Percentiles rank a stretch among this genome's conserved stretches.
These are phyloP conservation scores for Phataginus tricuspis DNA, from an alignment of 2,797 vertebrate species.

Conservation along the genomic window DNA sequence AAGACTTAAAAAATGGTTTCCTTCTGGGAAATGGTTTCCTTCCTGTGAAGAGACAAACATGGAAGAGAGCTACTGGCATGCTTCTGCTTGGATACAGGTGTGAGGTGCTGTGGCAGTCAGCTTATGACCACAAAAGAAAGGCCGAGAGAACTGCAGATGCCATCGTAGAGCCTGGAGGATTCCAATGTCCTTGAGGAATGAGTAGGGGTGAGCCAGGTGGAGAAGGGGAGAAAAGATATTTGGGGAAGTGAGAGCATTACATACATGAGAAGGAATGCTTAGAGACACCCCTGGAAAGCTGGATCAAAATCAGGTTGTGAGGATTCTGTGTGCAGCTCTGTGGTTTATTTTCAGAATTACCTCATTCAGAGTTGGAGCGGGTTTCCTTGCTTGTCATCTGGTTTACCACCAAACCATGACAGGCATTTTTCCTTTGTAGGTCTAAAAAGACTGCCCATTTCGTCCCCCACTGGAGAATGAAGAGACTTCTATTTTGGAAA, in stretches of 20 bases:
- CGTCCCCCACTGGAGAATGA: not conserved
- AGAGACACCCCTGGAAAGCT: not conserved
- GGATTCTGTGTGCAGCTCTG: not conserved
- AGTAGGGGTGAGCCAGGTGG: not conserved
- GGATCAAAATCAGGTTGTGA: not conserved
- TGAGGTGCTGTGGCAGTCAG: not conserved
- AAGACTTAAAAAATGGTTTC: too few species aligned
- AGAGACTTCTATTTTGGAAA: constrained; percentile 23
- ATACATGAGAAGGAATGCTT: not conserved
- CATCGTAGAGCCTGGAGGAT: not conserved
- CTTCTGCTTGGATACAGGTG: not conserved
- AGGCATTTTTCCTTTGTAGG: not conserved
- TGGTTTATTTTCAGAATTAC: not conserved
- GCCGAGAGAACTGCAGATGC: not conserved
- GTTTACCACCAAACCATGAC: not conserved
- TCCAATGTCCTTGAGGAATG: not conserved
- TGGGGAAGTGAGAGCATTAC: not conserved
- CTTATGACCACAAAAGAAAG: not conserved
- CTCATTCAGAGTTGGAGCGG: not conserved
- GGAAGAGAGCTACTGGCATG: not conserved
- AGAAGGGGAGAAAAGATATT: not conserved
- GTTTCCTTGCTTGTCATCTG: not conserved
- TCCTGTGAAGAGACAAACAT: not conserved
- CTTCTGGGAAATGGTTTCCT: not conserved
- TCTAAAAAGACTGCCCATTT: not conserved